phyloP scores from a whole-genome alignment of 2,797 vertebrate species.

The Holocentrus rufus region DNA sequence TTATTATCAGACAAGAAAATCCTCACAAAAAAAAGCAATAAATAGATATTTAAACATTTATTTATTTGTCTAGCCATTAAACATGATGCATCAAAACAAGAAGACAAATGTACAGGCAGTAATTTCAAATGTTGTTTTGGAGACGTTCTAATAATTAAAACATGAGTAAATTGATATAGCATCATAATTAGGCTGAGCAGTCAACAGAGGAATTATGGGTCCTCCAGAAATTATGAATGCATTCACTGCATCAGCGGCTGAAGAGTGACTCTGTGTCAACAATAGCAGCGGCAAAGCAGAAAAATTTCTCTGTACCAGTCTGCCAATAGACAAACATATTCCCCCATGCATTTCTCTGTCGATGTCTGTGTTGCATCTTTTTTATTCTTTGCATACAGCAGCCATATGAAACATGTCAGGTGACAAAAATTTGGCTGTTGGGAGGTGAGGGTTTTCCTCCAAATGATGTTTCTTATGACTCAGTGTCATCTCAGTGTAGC shows the following conservation, averaged over 20 bases:
- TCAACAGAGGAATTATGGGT: slow-evolving; percentile 29
- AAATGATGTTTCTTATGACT: slow-evolving; percentile 6
- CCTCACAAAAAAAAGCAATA: slow-evolving; percentile 17
- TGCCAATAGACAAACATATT: slow-evolving; percentile 31
- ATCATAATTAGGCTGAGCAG: slow-evolving; percentile 54
- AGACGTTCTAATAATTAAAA: slow-evolving; percentile 50
- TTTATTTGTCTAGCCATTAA: slow-evolving; percentile 22
- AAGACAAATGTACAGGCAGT: slow-evolving; percentile 1
- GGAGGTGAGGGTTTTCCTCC: slow-evolving; percentile 3
- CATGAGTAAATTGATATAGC: slow-evolving; percentile 46
- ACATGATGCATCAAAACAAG: slow-evolving; percentile 11
- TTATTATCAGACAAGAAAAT: slow-evolving; percentile 57
- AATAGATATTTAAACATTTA: slow-evolving; percentile 28
- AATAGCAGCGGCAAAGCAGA: slow-evolving; percentile 13
- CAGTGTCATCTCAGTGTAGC: neutral
- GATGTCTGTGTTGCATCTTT: neutral
- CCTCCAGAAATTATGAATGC: slow-evolving; percentile 47
- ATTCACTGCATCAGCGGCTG: slow-evolving; percentile 63
- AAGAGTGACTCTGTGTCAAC: slow-evolving; percentile 51
- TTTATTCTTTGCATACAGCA: slow-evolving; percentile 2
- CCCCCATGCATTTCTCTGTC: slow-evolving; percentile 5
- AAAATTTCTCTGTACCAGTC: slow-evolving; percentile 7
- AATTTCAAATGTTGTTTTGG: slow-evolving; percentile 9
- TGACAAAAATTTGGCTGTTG: slow-evolving; percentile 27
- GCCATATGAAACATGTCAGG: slow-evolving; percentile 36